Percentiles rank a stretch among this genome's conserved stretches.
phyloP scores from a whole-genome alignment of 2,113 vertebrate genomes.

The Cebidichthys violaceus region DNA sequence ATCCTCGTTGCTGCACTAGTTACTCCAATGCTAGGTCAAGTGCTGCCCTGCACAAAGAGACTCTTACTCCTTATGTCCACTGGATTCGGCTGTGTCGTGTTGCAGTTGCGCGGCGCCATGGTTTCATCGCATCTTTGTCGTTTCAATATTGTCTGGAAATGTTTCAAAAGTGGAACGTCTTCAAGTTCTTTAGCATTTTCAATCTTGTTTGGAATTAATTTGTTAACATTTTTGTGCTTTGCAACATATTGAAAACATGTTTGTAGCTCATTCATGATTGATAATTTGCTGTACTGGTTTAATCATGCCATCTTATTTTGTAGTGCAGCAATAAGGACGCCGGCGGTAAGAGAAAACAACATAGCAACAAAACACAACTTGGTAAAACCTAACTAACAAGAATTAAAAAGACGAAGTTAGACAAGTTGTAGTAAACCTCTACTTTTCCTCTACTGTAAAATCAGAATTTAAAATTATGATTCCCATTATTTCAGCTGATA shows the following conservation, averaged over 20 bases:
- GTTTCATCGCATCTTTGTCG: not conserved
- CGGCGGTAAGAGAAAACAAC: not conserved
- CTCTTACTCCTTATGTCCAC: not conserved
- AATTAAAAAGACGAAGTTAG: too few relatives aligned
- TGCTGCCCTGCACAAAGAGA: not conserved
- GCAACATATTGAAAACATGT: not conserved
- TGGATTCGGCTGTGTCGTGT: not conserved
- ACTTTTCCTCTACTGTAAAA: too few relatives aligned
- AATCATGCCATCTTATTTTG: not conserved
- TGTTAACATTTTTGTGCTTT: not conserved
- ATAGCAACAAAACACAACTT: not conserved
- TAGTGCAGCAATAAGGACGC: not conserved
- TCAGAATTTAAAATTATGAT: too few relatives aligned
- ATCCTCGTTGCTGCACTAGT: not conserved
- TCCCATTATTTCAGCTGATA: too few relatives aligned
- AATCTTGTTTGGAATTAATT: not conserved
- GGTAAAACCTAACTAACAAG: too few relatives aligned
- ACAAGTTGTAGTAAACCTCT: too few relatives aligned
- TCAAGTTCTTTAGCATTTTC: not conserved
- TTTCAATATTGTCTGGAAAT: not conserved
- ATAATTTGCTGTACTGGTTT: not conserved
- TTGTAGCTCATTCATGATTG: not conserved
- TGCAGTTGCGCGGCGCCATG: not conserved
- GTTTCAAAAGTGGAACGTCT: not conserved
- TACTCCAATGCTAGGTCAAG: not conserved